These are phyloP conservation scores for Drosophila jambulina DNA, from an alignment of 1,140 invertebrate species.

Conservation along the genomic window DNA sequence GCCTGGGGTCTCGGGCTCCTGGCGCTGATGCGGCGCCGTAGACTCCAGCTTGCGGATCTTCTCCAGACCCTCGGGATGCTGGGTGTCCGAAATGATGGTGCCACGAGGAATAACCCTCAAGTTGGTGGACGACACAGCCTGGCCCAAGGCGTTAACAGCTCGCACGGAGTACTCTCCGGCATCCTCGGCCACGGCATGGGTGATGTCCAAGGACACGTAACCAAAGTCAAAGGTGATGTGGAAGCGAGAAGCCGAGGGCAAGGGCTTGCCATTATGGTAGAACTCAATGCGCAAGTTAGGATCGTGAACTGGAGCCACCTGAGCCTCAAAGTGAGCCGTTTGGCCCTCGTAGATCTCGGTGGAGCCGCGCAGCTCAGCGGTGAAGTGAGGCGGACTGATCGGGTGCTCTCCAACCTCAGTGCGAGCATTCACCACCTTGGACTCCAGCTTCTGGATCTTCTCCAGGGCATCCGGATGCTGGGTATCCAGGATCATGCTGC, in stretches of 20 bases:
- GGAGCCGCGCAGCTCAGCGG: constrained; percentile 93
- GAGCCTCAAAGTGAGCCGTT: constrained; percentile 95
- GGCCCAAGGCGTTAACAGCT: constrained; percentile 94
- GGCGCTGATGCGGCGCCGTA: constrained; percentile 90
- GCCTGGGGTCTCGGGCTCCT: constrained; percentile 92
- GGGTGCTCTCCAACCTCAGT: constrained; percentile 93
- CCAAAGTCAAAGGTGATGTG: constrained; percentile 98
- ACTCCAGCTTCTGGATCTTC: constrained; percentile 95
- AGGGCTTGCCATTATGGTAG: constrained; percentile 95
- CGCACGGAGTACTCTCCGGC: constrained; percentile 96
- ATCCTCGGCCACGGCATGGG: constrained; percentile 95
- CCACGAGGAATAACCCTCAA: constrained; percentile 93
- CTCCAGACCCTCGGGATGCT: constrained; percentile 97
- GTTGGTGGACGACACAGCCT: constrained; percentile 93
- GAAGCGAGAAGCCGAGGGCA: constrained; percentile 94
- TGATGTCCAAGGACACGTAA: constrained; percentile 96
- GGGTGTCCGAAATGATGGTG: constrained; percentile 96
- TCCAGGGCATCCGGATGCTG: constrained; percentile 97
- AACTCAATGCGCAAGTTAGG: constrained; percentile 95
- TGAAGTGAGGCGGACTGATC: constrained; percentile 91
- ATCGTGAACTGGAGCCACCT: constrained; percentile 96
- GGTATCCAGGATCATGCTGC: constrained; percentile 94
- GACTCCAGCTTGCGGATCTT: constrained; percentile 97
- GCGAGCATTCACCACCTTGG: constrained; percentile 91
- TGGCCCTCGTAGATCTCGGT: constrained; percentile 94